Conservation (phyloP, 2,888 invertebrate genomes). For the Prosopocoilus inquinatus region DNA sequence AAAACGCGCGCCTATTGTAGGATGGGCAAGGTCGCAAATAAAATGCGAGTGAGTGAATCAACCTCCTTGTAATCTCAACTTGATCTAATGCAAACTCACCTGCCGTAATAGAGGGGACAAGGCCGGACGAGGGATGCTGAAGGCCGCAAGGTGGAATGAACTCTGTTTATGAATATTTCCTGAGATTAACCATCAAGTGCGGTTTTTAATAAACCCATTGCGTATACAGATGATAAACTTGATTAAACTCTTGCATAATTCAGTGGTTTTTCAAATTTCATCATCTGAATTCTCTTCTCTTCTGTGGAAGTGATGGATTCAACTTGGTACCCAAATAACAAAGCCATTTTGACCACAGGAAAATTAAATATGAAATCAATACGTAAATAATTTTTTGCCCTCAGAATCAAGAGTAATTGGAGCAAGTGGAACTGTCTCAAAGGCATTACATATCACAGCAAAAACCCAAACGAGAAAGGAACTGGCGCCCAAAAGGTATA, state of each 20-base stretch:
- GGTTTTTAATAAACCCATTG: slow-evolving; percentile 1
- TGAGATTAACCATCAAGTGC: background rate
- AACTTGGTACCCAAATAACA: no score
- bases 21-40: slow-evolving; percentile 12
- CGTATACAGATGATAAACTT: background rate
- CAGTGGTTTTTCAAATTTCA: no score
- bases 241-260: slow-evolving; percentile 3
- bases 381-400: no score
- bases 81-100: slow-evolving; percentile 21
- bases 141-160: slow-evolving; percentile 31
- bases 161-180: slow-evolving; percentile 9
- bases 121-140: slow-evolving; percentile 29
- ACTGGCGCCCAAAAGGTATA: no score
- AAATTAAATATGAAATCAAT: no score
- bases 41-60: slow-evolving; percentile 13
- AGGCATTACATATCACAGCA: no score
- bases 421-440: no score
- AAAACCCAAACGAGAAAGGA: no score
- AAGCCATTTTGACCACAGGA: no score
- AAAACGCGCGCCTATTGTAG: slow-evolving; percentile 15
- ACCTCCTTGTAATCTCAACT: slow-evolving; percentile 14
- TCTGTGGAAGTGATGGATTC: no score
- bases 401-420: no score
- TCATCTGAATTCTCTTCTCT: no score
- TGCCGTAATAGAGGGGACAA: slow-evolving; percentile 27